phyloP scores from a whole-genome alignment of 2,797 vertebrate species.

The Pygocentrus nattereri region DNA sequence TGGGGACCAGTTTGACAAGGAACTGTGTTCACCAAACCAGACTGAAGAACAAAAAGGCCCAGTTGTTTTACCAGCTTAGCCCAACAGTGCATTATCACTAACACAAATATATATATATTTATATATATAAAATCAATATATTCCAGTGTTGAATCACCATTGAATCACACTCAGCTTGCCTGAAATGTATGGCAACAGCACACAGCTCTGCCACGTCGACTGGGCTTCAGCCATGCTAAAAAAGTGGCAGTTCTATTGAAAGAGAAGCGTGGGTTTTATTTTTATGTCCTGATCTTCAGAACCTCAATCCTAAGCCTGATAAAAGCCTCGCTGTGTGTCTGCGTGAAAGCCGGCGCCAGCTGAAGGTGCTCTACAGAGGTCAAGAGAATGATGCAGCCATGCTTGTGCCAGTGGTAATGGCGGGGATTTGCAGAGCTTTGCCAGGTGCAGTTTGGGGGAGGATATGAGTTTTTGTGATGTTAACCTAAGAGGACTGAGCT shows the following conservation, averaged over 20 bases:
- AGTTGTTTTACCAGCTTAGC: too few relatives aligned
- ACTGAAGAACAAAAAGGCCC: too few relatives aligned
- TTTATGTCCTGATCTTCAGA: background rate
- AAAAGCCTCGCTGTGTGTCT: background rate
- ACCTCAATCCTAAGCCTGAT: background rate
- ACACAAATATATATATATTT: too few relatives aligned
- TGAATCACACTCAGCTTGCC: too few relatives aligned
- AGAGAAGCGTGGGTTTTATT: background rate
- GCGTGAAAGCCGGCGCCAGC: background rate
- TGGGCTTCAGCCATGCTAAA: background rate
- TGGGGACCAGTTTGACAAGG: too few relatives aligned
- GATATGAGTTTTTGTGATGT: background rate
- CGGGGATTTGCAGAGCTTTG: slow-evolving; percentile 7
- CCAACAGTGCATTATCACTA: too few relatives aligned
- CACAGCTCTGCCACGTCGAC: background rate
- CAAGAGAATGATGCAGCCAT: background rate
- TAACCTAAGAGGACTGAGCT: background rate
- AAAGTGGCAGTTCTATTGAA: too few relatives aligned
- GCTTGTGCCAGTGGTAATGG: background rate
- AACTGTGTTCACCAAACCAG: too few relatives aligned
- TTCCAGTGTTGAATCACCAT: too few relatives aligned
- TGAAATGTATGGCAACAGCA: too few relatives aligned
- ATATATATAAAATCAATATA: too few relatives aligned
- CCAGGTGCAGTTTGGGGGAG: background rate
- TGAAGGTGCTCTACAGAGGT: background rate